A percentile compares a stretch with the other conserved stretches of the same genome.
Evolutionary conservation across 2,797 vertebrate genomes (phyloP).

Genomic region (Gadopsis bispinosus): DNA sequence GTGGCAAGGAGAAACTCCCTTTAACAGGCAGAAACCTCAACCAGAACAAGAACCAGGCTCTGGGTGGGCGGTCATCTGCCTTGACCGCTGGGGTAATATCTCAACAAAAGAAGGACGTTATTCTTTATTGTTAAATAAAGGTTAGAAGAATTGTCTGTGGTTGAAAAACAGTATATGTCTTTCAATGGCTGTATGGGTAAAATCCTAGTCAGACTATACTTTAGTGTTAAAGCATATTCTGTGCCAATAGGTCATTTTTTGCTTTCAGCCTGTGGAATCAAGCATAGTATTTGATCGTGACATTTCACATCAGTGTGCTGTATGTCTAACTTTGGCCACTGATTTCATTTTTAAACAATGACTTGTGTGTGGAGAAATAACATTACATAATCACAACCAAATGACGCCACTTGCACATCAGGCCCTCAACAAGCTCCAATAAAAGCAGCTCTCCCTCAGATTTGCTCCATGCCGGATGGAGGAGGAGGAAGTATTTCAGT

Average conservation of each 20-base stretch:
- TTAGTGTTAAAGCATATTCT: background rate
- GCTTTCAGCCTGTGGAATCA: background rate
- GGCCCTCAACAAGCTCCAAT: slow-evolving; percentile 21
- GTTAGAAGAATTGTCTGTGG: background rate
- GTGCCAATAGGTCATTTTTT: background rate
- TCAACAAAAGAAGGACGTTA: too few species aligned
- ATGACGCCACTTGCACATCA: slow-evolving; percentile 28
- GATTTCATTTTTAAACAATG: slow-evolving; percentile 50
- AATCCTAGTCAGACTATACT: background rate
- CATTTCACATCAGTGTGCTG: background rate
- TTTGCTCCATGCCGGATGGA: slow-evolving; percentile 5
- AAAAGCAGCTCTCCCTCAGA: slow-evolving; percentile 31
- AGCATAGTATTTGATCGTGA: background rate
- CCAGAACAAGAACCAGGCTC: too few species aligned
- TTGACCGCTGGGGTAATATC: too few species aligned
- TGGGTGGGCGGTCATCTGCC: too few species aligned
- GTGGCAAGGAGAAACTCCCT: too few species aligned
- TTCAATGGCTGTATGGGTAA: background rate
- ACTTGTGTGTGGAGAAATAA: slow-evolving; percentile 42
- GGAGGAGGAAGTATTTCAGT: slow-evolving; percentile 33
- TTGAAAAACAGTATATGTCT: background rate
- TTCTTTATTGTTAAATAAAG: background rate
- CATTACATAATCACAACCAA: slow-evolving; percentile 52
- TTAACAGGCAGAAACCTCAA: too few species aligned
- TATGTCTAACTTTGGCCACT: slow-evolving; percentile 15